Evolutionary conservation across 2,113 vertebrate genomes (phyloP).

Genomic region (Geococcyx californianus): DNA sequence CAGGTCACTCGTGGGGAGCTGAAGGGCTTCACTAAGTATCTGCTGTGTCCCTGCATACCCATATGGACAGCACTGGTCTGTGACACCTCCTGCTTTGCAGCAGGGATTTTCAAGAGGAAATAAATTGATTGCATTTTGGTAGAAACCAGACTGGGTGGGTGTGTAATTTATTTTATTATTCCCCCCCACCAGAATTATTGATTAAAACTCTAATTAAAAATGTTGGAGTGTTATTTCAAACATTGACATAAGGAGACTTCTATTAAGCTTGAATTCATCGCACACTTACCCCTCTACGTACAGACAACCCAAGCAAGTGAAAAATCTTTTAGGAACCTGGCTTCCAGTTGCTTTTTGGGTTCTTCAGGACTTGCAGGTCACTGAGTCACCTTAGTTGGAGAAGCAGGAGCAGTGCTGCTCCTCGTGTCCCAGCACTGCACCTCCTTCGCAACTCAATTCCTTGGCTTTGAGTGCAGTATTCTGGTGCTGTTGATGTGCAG

Average conservation of each 20-base stretch:
- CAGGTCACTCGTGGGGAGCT: rapidly evolving
- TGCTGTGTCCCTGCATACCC: neutral
- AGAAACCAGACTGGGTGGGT: neutral
- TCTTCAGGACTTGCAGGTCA: neutral
- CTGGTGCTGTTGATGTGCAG: neutral
- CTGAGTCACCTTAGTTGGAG: rapidly evolving
- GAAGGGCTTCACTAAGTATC: neutral
- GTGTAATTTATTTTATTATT: neutral
- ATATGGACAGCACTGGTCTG: too few species aligned
- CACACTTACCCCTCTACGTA: rapidly evolving
- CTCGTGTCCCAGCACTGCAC: rapidly evolving
- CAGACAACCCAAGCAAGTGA: neutral
- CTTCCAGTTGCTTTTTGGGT: neutral
- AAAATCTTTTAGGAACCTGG: rapidly evolving
- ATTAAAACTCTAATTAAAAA: neutral
- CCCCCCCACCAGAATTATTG: neutral
- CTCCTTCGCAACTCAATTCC: neutral
- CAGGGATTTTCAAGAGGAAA: neutral
- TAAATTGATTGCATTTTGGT: neutral
- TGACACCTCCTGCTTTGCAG: neutral
- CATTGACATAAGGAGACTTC: neutral
- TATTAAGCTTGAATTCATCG: neutral
- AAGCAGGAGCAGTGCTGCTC: neutral
- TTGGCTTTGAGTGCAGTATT: neutral
- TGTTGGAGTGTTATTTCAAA: neutral